Conservation (phyloP, 2,797 vertebrate genomes). For the Pantherophis vulpinus region DNA sequence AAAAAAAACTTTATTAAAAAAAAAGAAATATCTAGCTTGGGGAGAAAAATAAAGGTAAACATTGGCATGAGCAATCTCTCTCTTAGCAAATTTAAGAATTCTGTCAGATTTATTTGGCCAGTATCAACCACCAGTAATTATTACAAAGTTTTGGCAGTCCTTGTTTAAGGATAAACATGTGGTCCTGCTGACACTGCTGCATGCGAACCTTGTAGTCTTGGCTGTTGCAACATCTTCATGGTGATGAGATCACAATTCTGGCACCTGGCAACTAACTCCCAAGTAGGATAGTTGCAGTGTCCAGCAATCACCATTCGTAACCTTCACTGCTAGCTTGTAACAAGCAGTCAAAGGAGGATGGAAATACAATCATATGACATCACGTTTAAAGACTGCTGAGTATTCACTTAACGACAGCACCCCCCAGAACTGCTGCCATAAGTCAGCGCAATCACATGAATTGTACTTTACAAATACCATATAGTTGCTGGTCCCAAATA, state of each 20-base stretch:
- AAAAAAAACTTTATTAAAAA: too few species aligned
- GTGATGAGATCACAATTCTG: not conserved
- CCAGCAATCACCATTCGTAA: not conserved
- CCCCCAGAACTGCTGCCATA: not conserved
- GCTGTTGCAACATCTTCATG: not conserved
- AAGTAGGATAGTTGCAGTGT: not conserved
- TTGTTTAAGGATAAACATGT: not conserved
- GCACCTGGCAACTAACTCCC: not conserved
- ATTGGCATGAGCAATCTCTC: not conserved
- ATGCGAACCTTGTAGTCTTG: not conserved
- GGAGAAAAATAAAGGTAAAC: not conserved
- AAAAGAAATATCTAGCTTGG: not conserved
- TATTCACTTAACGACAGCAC: not conserved
- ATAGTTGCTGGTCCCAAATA: not conserved
- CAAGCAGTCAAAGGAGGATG: not conserved
- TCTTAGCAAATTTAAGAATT: not conserved
- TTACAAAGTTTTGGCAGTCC: not conserved
- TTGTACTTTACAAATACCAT: not conserved
- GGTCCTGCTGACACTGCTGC: not conserved
- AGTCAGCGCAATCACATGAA: not conserved
- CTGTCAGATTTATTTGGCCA: not conserved
- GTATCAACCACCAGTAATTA: not conserved
- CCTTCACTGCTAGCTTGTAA: not conserved
- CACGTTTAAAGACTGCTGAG: not conserved
- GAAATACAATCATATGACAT: not conserved